Base-by-base conservation (phyloP, 2,888 invertebrate genomes). In the Anthrax anthrax region DNA sequence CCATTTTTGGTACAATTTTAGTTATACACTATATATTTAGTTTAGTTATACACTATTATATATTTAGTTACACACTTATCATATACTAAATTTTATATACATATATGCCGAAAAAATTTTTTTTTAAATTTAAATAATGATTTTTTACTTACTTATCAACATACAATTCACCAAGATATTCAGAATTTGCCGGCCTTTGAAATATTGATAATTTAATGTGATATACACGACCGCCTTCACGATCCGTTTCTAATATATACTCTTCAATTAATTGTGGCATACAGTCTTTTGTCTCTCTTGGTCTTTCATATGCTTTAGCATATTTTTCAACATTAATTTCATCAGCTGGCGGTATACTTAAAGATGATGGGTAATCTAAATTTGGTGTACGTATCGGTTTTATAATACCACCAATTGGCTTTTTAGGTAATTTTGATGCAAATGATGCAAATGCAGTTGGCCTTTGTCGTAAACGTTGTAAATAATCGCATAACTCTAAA, bases 121-220 rank as follows among this genome's bases (percentile, higher is more conserved):
- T n/a, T n/a, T n/a, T n/a, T n/a, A n/a, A n/a, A n/a, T n/a, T n/a
- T n/a, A n/a, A n/a, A n/a, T n/a, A n/a, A n/a, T n/a, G n/a, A n/a
- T n/a, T n/a, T n/a, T n/a, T 12, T 32, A 13, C 47, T 37, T 46
- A 51, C 51, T 67, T 63, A 66, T 91, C 90, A 46, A 92, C 82
- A 67, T 90, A 91, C 44, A 92, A 72, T 67, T 91, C 88, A 23
- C 92, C 92, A 51, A 90, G 73, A 70, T 84, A 91, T 70, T 88
- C 87, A 52, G 85, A 86, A 69, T 89, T 89, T 47, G 85, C 81
- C 57, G 86, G 85, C 66, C 90, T 74, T 69, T 90, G 89, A 52
- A 84, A 73, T 64, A 94, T 88, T 47, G 87, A 84, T 55, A 94
- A 73, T 63, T 86, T 86, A 60, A 90, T 90, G 65, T 84, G 81